Evolutionary conservation across 2,113 vertebrate genomes (phyloP), one percentile per base, ranked within the genome.

Genomic region (Nothocercus julius): DNA sequence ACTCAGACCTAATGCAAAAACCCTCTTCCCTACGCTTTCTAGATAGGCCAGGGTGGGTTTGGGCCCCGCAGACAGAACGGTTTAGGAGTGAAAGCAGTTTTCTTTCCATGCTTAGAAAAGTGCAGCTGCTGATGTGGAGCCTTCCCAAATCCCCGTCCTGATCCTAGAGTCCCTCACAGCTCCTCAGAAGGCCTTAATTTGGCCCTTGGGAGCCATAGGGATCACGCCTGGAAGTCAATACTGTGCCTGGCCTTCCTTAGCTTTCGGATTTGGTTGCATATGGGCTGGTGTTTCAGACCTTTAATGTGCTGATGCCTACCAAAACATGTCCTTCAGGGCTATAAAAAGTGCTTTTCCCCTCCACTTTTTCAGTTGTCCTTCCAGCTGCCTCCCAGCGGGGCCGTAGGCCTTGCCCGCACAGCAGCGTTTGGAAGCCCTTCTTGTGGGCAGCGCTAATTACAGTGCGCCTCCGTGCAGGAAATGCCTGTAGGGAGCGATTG

Each of bases 401-500:
- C 85, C 4, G 3, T 56, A 74, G 13, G 62, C 56, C 64, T 9
- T 91, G 72, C 75, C 61, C 91, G 56, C 89, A 58, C 69, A 25
- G 93, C 2, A 84, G 88, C 56, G 6, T 54, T 64, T 73, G 93
- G 93, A 42, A 89, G 18, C 12, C 82, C 69, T 22, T 66, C 83
- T 76, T 2, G 80, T 20, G 92, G 95, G 81, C 90, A 95, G 22
- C 68, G 11, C 72, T 53, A 13, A n/a, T 49, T 9, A 61, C 85
- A 92, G 34, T 36, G 25, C 20, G 58, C 79, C 74, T 45, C 59
- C 75, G 2, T 13, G 3, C 76, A 87, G 93, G 80, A 82, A 94
- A 93, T 66, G 80, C 51, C 91, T 93, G 79, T 11, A 61, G 93
- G 77, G 25, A 59, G 77, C 75, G 90, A 62, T 79, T 49, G 86